phyloP scores from a whole-genome alignment of 2,113 vertebrate genomes.

The Sceloporus tristichus region DNA sequence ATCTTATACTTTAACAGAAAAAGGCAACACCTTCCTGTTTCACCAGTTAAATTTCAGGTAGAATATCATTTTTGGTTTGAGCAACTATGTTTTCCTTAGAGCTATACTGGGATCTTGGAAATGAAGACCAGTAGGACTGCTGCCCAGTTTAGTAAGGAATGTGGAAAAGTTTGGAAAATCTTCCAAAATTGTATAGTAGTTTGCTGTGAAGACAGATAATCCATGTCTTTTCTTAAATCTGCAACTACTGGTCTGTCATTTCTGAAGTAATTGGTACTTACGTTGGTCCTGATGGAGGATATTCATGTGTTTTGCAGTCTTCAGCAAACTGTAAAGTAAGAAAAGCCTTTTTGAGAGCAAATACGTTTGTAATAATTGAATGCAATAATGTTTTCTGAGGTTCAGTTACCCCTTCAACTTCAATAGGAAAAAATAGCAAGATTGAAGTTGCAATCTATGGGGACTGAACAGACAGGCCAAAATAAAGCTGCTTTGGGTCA shows the following conservation, averaged over 20 bases:
- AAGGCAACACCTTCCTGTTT: too few species aligned
- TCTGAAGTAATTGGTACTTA: slow-evolving; percentile 77
- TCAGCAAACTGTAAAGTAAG: slow-evolving; percentile 87
- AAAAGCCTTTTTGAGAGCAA: slow-evolving; percentile 40
- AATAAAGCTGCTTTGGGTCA: too few species aligned
- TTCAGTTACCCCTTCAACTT: neutral
- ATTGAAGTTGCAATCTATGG: neutral
- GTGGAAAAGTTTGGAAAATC: too few species aligned
- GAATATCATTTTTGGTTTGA: too few species aligned
- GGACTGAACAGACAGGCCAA: too few species aligned
- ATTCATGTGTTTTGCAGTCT: slow-evolving; percentile 87
- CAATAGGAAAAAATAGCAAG: neutral
- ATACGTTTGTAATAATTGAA: neutral
- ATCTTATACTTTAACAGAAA: too few species aligned
- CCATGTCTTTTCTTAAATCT: neutral
- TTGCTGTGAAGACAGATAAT: neutral
- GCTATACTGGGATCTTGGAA: too few species aligned
- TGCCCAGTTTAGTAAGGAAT: too few species aligned
- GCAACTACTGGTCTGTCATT: neutral
- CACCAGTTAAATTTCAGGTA: too few species aligned
- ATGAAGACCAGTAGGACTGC: too few species aligned
- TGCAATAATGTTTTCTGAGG: neutral
- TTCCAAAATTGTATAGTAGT: too few species aligned
- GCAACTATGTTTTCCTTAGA: too few species aligned
- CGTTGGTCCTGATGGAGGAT: slow-evolving; percentile 95